phyloP scores from a whole-genome alignment of 2,113 vertebrate species.

The Zosterops japonicus region DNA sequence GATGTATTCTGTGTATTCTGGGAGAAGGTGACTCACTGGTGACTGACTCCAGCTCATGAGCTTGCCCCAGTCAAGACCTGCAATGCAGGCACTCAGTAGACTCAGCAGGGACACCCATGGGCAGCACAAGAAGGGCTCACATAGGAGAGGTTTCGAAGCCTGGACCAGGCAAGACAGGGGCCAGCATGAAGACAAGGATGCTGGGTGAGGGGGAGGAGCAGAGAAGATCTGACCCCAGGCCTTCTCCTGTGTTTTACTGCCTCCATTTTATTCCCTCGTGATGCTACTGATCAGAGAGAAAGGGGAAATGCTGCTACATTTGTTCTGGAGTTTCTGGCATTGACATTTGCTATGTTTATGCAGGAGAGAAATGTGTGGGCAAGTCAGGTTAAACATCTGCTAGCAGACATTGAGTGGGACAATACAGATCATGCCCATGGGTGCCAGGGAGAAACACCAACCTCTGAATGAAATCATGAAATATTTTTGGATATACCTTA shows the following conservation, averaged over 20 bases:
- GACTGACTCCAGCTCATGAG: background rate
- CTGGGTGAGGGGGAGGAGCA: background rate
- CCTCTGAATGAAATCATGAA: background rate
- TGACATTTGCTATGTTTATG: background rate
- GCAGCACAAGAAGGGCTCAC: background rate
- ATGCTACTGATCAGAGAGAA: background rate
- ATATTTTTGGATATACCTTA: background rate
- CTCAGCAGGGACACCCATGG: background rate
- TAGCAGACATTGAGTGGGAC: background rate
- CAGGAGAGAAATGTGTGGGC: background rate
- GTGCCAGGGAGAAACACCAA: background rate
- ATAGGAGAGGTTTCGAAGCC: background rate
- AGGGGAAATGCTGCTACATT: background rate
- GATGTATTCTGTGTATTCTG: accelerated
- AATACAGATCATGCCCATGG: background rate
- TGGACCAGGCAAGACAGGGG: background rate
- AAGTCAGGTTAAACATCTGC: background rate
- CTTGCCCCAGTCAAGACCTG: background rate
- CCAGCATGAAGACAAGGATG: background rate
- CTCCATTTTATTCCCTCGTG: background rate
- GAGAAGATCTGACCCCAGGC: accelerated
- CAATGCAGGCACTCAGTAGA: background rate
- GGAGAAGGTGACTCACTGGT: background rate
- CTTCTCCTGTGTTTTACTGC: background rate
- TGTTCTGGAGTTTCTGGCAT: background rate